A percentile compares a stretch with the other conserved stretches of the same genome.
These are phyloP conservation scores for Oncorhynchus kisutch DNA, from an alignment of 2,113 vertebrate genomes.

Conservation along the genomic window DNA sequence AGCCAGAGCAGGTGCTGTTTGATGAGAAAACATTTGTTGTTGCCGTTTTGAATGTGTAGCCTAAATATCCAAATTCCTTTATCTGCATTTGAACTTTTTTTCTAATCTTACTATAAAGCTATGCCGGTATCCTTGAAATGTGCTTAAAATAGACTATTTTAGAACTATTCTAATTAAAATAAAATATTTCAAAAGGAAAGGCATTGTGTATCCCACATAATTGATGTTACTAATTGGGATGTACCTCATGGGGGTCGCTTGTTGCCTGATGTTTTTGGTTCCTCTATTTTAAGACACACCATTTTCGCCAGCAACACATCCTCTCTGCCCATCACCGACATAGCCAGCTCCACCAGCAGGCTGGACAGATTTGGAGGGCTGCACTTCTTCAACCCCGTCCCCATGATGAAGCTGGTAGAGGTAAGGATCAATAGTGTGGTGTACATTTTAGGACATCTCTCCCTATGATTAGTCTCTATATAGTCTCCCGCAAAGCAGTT, in stretches of 20 bases:
- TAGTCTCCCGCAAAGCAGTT: not conserved
- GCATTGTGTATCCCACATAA: not conserved
- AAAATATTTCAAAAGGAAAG: not conserved
- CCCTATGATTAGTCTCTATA: too few species aligned
- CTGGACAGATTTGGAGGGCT: slow-evolving; percentile 92
- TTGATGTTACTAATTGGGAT: not conserved
- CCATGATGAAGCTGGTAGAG: slow-evolving; percentile 97
- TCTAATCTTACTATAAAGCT: not conserved
- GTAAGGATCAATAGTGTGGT: slow-evolving; percentile 51
- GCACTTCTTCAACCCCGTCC: slow-evolving; percentile 98
- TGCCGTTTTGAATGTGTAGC: too few species aligned
- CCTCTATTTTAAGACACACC: slow-evolving; percentile 76
- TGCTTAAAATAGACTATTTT: not conserved
- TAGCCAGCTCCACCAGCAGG: slow-evolving; percentile 87
- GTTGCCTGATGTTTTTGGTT: not conserved
- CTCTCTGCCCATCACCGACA: slow-evolving; percentile 84
- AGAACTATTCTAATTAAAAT: not conserved
- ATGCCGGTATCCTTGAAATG: not conserved
- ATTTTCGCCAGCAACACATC: slow-evolving; percentile 98
- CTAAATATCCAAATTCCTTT: too few species aligned
- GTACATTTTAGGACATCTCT: too few species aligned
- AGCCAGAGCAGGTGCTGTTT: too few species aligned
- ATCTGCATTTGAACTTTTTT: not conserved
- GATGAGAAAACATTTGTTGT: not conserved
- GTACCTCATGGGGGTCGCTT: not conserved